These are phyloP conservation scores for Periparus ater DNA, from an alignment of 2,797 vertebrate genomes.

Conservation along the genomic window DNA sequence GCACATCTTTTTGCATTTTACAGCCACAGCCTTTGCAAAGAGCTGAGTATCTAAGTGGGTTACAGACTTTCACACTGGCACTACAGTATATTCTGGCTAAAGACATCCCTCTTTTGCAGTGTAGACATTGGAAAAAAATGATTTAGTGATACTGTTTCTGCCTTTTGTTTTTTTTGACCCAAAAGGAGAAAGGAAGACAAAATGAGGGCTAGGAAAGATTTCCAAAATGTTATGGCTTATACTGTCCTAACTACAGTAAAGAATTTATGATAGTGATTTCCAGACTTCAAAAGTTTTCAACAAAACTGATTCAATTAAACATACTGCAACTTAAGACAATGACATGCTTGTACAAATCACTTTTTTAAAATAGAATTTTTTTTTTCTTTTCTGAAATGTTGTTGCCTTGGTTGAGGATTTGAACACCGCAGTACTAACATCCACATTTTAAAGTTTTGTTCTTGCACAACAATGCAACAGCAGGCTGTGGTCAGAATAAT, in stretches of 20 bases:
- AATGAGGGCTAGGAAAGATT: neutral
- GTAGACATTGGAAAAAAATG: neutral
- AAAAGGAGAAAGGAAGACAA: neutral
- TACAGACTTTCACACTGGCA: neutral
- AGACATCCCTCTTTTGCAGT: neutral
- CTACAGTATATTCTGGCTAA: neutral
- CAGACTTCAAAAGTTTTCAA: neutral
- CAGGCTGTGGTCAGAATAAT: neutral
- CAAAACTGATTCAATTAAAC: neutral
- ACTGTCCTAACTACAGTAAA: neutral
- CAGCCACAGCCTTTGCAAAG: neutral
- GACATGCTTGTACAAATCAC: neutral
- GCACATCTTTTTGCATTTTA: accelerated
- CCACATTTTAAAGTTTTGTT: neutral
- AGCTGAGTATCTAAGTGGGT: neutral
- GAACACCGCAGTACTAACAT: neutral
- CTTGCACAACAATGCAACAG: accelerated
- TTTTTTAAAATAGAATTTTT: neutral
- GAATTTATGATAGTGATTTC: neutral
- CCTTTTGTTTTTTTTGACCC: neutral
- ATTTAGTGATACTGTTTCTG: neutral
- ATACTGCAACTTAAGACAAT: neutral
- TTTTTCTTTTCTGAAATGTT: neutral
- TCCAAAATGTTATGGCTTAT: neutral
- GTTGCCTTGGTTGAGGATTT: neutral